Evolutionary conservation across 2,888 invertebrate species (phyloP), one percentile per base, ranked within the genome.

Genomic region (Crioceris asparagi): DNA sequence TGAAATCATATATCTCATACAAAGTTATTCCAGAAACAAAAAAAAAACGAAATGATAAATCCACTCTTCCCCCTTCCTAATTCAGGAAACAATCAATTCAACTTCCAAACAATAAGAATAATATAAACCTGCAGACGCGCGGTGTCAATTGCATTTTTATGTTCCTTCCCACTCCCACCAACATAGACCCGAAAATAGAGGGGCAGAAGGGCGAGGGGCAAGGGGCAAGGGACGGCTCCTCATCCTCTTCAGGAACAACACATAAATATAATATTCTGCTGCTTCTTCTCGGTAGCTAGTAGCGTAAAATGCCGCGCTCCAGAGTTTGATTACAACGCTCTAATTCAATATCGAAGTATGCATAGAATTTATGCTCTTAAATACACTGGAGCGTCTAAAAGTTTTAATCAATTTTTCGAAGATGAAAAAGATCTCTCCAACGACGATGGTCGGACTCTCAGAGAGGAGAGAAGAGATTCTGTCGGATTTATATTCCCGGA

Each of bases 281-380:
- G 47, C 40, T 47, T 44, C 41, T 17, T n/a, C 32, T 17, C 37
- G 29, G 30, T 36, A 35, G 35, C 35, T 8, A 36, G 48, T 37
- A 36, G 50, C 47, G 45, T 50, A 49, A 52, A 55, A 55, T 47
- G 46, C 52, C 47, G 44, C 38, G 32, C 29, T 35, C 39, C 39
- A 38, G 54, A 51, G 52, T 52, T 54, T 54, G 54, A 53, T 53
- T 54, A 61, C 60, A 62, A 61, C 61, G 60, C 61, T 64, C 62
- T 64, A 64, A 63, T 63, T 62, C 62, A 62, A 63, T 64, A 61
- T 60, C 61, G 61, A 64, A 64, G 62, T 64, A 63, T 63, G 62
- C 64, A 61, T 60, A 62, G 62, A 64, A 64, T 64, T 64, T 62
- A 63, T 63, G 61, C 61, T 57, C 61, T 64, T 62, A 62, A 63